Conservation (phyloP, 2,113 vertebrate genomes). For the Stercorarius parasiticus region DNA sequence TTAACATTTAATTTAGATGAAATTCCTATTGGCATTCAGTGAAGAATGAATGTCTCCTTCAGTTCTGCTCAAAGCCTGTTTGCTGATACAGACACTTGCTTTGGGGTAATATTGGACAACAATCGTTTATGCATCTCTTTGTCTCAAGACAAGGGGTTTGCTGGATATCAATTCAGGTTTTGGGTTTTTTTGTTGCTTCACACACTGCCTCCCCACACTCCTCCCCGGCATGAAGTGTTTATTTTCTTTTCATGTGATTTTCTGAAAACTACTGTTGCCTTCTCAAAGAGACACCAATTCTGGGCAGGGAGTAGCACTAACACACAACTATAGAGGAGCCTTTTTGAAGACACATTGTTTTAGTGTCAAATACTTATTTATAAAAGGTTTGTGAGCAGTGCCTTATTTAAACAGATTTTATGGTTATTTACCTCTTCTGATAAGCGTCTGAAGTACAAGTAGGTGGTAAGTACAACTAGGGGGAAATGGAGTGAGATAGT, state of each 20-base stretch:
- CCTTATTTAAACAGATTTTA: background rate
- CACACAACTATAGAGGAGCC: background rate
- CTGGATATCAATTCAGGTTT: background rate
- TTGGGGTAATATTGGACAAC: background rate
- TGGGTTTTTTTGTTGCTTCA: background rate
- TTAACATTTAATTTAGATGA: background rate
- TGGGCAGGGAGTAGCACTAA: background rate
- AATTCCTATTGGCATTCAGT: background rate
- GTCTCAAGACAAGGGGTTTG: background rate
- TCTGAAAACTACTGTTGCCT: background rate
- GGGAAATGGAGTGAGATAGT: background rate
- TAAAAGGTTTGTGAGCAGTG: background rate
- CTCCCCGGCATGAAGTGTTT: background rate
- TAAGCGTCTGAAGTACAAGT: background rate
- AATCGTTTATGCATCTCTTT: background rate
- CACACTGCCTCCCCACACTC: no score
- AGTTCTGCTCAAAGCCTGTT: background rate
- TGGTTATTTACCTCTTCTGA: background rate
- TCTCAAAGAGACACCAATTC: background rate
- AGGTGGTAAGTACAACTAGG: background rate
- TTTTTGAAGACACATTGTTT: background rate
- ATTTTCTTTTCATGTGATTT: background rate
- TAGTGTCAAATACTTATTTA: background rate
- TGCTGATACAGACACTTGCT: background rate
- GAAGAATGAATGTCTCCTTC: background rate